Evolutionary conservation across 2,888 invertebrate species (phyloP).

Genomic region (Balanococcus diminutus): DNA sequence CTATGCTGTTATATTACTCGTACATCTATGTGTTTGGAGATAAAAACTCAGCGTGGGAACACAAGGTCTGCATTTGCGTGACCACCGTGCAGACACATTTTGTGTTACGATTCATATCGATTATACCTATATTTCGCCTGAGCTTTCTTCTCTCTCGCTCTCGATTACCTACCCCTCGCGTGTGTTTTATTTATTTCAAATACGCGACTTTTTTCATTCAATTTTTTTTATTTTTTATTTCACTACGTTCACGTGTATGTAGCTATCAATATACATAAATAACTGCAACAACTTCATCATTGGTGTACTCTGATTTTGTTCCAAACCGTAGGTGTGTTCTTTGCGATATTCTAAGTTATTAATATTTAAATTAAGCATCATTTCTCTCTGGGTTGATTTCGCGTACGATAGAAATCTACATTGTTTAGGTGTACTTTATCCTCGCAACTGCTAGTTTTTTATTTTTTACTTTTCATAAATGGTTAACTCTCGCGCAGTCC

Average conservation of each 20-base stretch:
- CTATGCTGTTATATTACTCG: too few relatives aligned
- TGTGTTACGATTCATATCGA: constrained; percentile 46
- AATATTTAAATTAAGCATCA: constrained; percentile 19
- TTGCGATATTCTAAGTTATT: constrained; percentile 32
- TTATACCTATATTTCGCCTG: constrained; percentile 42
- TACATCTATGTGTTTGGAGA: neutral
- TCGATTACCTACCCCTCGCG: neutral
- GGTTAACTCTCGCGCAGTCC: neutral
- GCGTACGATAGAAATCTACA: constrained; percentile 13
- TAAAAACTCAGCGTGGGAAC: constrained; percentile 49
- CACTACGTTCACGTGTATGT: neutral
- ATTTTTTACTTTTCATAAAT: neutral
- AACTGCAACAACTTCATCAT: constrained; percentile 44
- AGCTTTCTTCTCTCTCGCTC: constrained; percentile 10
- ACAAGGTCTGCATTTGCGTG: constrained; percentile 45
- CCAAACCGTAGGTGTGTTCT: constrained; percentile 39
- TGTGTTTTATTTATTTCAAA: constrained; percentile 1
- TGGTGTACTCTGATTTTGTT: neutral
- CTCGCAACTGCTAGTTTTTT: neutral
- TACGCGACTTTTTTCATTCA: neutral
- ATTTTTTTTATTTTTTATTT: neutral
- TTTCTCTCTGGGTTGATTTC: neutral
- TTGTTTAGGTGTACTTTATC: constrained; percentile 9
- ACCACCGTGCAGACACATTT: constrained; percentile 50
- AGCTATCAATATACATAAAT: constrained; percentile 44